Conservation (phyloP, 30 jellyfish, hydroid and myxozoan species). For the Nemopilema nomurai region DNA sequence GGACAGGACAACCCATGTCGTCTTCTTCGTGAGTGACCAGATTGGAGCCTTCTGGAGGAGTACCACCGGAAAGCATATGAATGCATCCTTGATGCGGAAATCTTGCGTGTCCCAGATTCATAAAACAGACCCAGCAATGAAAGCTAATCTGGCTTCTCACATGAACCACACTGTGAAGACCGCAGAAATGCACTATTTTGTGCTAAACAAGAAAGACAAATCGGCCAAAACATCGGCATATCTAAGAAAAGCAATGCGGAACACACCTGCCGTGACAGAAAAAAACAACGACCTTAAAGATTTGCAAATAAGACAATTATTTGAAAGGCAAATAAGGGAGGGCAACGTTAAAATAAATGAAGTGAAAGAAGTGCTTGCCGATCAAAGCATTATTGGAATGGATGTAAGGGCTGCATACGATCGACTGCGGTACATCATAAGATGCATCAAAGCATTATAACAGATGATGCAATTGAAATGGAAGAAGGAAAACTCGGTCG, state of each 20-base stretch:
- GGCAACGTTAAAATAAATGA: background rate
- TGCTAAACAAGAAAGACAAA: background rate
- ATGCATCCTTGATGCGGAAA: slow-evolving; percentile 6
- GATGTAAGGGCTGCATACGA: background rate
- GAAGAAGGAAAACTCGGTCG: background rate
- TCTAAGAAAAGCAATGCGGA: background rate
- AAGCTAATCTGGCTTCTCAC: slow-evolving; percentile 5
- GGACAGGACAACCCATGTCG: no score
- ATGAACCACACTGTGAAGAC: slow-evolving; percentile 2
- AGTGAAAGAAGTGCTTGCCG: background rate
- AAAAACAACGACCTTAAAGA: background rate
- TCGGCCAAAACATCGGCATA: slow-evolving; percentile 1
- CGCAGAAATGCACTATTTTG: background rate
- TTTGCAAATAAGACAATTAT: background rate
- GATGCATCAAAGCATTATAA: background rate
- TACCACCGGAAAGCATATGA: slow-evolving; percentile 9
- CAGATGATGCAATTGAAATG: background rate
- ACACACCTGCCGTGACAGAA: background rate
- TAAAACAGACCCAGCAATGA: background rate
- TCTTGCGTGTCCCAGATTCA: slow-evolving; percentile 3
- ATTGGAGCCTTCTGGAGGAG: no score
- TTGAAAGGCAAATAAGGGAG: background rate
- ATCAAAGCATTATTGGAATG: background rate
- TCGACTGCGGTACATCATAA: background rate
- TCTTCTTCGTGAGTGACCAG: no score